These are phyloP conservation scores for Microlaimidae sp. DNA, from an alignment of 2,888 invertebrate genomes.

Conservation along the genomic window DNA sequence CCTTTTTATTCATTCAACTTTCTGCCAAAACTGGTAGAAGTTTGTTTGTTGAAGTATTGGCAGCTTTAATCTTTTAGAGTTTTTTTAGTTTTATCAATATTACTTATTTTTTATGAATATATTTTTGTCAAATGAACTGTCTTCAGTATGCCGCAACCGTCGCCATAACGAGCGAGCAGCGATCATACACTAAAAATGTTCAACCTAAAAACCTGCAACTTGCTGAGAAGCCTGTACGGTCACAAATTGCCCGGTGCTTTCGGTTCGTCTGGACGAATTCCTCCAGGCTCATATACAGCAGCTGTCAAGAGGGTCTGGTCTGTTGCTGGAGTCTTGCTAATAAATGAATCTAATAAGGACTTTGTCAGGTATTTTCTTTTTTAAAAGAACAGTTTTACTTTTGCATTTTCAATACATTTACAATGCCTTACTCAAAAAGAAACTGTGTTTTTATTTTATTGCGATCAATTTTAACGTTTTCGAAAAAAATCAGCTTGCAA, in stretches of 20 bases:
- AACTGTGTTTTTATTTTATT: too few relatives aligned
- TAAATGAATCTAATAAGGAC: constrained; percentile 15
- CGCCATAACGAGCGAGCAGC: background rate
- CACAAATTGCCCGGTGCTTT: background rate
- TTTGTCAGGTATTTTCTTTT: background rate
- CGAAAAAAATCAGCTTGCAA: too few relatives aligned
- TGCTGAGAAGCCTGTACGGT: background rate
- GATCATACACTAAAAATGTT: background rate
- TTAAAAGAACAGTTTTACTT: background rate
- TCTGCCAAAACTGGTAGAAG: too few relatives aligned
- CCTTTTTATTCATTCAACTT: too few relatives aligned
- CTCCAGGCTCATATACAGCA: constrained; percentile 18
- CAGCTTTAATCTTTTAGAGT: too few relatives aligned
- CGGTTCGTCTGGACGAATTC: background rate
- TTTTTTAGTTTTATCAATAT: too few relatives aligned
- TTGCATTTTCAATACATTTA: too few relatives aligned
- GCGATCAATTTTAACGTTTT: too few relatives aligned
- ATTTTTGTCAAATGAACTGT: too few relatives aligned
- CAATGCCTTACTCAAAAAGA: too few relatives aligned
- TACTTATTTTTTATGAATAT: too few relatives aligned
- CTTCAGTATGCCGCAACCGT: background rate
- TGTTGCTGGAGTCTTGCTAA: constrained; percentile 26
- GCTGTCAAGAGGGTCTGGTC: constrained; percentile 26
- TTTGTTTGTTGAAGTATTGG: too few relatives aligned
- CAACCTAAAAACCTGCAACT: background rate